Evolutionary conservation across 2,113 vertebrate species (phyloP).

Genomic region (Arvicanthis niloticus): DNA sequence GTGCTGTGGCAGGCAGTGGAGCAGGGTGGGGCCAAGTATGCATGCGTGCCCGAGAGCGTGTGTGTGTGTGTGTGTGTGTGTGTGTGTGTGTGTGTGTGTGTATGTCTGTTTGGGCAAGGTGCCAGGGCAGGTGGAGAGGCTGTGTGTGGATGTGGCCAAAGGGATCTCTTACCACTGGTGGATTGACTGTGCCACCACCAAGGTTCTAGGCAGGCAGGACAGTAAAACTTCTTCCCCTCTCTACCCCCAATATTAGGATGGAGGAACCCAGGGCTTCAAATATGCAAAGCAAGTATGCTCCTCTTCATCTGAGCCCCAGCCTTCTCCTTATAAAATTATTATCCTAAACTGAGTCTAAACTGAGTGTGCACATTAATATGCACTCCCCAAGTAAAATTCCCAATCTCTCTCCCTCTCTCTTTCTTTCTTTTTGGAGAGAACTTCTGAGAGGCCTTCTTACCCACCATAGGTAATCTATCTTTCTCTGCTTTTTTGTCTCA

Average conservation of each 20-base stretch:
- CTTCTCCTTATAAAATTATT: neutral
- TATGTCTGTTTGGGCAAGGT: neutral
- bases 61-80: neutral
- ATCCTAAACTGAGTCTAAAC: neutral
- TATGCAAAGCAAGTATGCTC: neutral
- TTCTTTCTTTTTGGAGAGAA: too few species aligned
- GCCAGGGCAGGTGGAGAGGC: neutral
- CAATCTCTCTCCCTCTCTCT: neutral
- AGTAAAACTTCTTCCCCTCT: neutral
- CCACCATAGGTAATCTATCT: neutral
- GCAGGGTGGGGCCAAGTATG: neutral
- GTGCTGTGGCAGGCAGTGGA: too few species aligned
- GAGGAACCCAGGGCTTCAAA: neutral
- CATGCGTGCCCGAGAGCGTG: too few species aligned
- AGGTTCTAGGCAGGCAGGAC: neutral
- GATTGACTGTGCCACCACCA: too few species aligned
- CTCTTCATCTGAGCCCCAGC: too few species aligned
- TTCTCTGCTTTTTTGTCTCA: neutral
- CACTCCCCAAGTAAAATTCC: neutral
- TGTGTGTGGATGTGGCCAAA: neutral
- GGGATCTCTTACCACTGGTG: neutral
- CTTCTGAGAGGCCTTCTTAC: neutral
- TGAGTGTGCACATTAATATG: neutral
- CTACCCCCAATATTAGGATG: too few species aligned
- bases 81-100: neutral